Evolutionary conservation across 2,797 vertebrate genomes (phyloP).

Genomic region (Tamandua tetradactyla): DNA sequence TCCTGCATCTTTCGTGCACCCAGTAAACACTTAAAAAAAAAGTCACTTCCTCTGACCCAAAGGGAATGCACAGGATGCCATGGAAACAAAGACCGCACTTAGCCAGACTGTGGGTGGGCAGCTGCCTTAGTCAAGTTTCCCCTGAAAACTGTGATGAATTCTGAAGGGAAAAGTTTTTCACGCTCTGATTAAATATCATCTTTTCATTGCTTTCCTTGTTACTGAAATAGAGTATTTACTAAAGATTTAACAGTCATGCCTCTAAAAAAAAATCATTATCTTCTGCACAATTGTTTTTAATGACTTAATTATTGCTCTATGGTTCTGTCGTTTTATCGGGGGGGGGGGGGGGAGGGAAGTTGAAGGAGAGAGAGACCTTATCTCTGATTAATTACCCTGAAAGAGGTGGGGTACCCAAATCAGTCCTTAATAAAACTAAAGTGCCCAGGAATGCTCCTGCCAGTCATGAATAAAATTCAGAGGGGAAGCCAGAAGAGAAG

Average conservation of each 20-base stretch:
- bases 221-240: background rate
- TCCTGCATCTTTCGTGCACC: background rate
- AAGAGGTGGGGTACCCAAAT: background rate
- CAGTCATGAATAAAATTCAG: conserved; percentile 52
- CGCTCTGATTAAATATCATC: conserved; percentile 24
- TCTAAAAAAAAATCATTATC: conserved; percentile 46
- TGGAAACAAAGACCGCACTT: background rate
- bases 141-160: conserved; percentile 17
- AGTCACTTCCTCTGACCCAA: conserved; percentile 13
- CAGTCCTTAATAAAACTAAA: background rate
- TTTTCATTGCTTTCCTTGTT: conserved; percentile 38
- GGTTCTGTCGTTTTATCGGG: conserved; percentile 14
- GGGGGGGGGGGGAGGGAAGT: background rate
- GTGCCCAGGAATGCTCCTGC: background rate
- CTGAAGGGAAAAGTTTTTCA: background rate
- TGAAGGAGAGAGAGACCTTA: conserved; percentile 20
- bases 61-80: background rate
- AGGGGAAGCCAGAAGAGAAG: background rate
- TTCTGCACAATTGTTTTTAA: conserved; percentile 35
- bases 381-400: conserved; percentile 26
- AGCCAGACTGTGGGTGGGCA: background rate
- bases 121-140: background rate
- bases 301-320: conserved; percentile 7
- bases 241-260: conserved; percentile 28
- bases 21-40: background rate